Conservation (phyloP, 1,140 invertebrate species). For the Drosophila elegans region DNA sequence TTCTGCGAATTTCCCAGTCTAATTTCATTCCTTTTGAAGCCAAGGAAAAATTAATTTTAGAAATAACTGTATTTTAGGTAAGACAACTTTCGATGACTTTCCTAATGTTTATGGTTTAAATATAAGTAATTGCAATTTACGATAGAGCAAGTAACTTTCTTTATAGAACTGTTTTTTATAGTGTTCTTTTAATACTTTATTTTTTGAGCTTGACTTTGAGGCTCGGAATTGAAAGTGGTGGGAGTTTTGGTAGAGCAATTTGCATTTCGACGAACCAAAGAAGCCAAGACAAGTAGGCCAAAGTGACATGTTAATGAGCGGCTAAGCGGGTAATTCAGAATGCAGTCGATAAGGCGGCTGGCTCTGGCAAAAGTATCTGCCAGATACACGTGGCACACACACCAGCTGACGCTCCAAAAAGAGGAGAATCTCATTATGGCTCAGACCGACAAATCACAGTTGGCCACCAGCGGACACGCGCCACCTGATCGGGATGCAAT, state of each 20-base stretch:
- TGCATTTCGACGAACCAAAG: constrained; percentile 28
- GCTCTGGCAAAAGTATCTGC: constrained; percentile 10
- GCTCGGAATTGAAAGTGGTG: constrained; percentile 24
- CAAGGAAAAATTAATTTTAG: background rate
- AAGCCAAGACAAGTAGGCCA: constrained; percentile 65
- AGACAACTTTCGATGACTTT: too few species aligned
- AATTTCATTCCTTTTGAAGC: background rate
- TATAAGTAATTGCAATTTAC: too few species aligned
- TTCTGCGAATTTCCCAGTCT: background rate
- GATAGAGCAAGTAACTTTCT: too few species aligned
- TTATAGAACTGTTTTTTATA: background rate
- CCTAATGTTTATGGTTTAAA: too few species aligned
- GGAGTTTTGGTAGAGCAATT: constrained; percentile 32
- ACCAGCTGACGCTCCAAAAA: constrained; percentile 56
- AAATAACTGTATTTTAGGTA: too few species aligned
- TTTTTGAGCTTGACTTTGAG: constrained; percentile 24
- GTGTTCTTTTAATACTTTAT: constrained; percentile 1
- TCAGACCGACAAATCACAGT: constrained; percentile 69
- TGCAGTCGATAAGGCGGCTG: constrained; percentile 34
- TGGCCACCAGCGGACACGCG: constrained; percentile 74
- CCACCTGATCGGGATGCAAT: constrained; percentile 60
- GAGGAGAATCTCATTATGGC: constrained; percentile 22
- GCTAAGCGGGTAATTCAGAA: constrained; percentile 71
- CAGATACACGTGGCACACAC: constrained; percentile 61
- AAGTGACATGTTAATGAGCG: constrained; percentile 60